These are phyloP conservation scores for Caenorhabditis sp. DNA, from an alignment of 2,888 invertebrate genomes.

Conservation along the genomic window DNA sequence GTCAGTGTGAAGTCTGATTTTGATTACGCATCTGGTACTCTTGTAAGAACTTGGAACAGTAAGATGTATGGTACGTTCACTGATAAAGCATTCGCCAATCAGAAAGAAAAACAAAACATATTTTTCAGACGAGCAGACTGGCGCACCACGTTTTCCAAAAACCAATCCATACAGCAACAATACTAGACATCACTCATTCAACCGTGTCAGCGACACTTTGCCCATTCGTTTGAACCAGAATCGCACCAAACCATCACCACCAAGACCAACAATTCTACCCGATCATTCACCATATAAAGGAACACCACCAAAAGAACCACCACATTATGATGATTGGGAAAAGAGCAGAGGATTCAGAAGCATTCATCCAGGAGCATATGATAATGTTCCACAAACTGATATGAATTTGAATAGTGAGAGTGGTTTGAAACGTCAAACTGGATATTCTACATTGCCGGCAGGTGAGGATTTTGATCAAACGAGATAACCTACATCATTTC, in stretches of 20 bases:
- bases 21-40: constrained; percentile 11
- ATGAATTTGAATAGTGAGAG: not conserved
- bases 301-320: constrained; percentile 3
- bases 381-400: constrained; percentile 40
- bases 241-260: constrained; percentile 27
- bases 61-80: constrained; percentile 39
- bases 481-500: too few species aligned
- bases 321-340: constrained; percentile 33
- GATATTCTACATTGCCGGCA: constrained; percentile 27
- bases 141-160: constrained; percentile 50
- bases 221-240: constrained; percentile 33
- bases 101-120: too few species aligned
- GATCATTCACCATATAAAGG: constrained; percentile 25
- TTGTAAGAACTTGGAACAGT: constrained; percentile 50
- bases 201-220: constrained; percentile 45
- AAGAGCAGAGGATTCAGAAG: constrained; percentile 13
- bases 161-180: constrained; percentile 54
- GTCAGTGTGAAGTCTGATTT: constrained; percentile 29
- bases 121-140: constrained; percentile 14
- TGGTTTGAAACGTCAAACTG: constrained; percentile 14
- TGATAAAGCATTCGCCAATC: too few species aligned
- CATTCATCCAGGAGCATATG: constrained; percentile 32
- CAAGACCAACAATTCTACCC: constrained; percentile 37
- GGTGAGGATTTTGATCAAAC: not conserved
- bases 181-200: constrained; percentile 37